Conservation (phyloP, 2,113 vertebrate species). For the Prunella himalayana region DNA sequence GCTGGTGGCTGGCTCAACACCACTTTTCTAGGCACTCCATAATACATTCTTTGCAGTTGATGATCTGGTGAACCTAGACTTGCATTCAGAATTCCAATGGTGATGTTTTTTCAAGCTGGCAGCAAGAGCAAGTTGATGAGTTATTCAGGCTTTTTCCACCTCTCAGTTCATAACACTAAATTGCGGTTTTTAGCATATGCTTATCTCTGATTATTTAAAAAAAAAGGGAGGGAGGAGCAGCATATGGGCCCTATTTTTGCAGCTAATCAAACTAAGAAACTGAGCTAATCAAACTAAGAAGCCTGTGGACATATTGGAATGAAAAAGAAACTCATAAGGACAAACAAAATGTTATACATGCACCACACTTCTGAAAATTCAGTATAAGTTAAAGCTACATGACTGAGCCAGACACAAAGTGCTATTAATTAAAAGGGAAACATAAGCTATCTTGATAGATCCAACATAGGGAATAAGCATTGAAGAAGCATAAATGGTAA, state of each 20-base stretch:
- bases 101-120: neutral
- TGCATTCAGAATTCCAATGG: neutral
- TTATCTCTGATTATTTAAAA: neutral
- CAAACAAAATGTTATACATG: neutral
- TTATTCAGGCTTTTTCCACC: neutral
- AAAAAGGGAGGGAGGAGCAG: fast-evolving
- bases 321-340: neutral
- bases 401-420: neutral
- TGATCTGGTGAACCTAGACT: neutral
- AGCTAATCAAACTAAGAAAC: neutral
- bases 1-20: neutral
- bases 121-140: neutral
- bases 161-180: neutral
- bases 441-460: neutral
- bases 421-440: neutral
- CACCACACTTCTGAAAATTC: neutral
- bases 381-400: neutral
- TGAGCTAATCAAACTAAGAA: neutral
- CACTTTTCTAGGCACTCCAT: neutral
- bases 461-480: neutral
- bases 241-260: neutral
- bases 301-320: neutral
- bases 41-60: neutral
- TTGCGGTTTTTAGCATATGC: neutral
- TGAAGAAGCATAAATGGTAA: neutral